Evolutionary conservation across 2,888 invertebrate species (phyloP).

Genomic region (Sepioteuthis lessoniana): DNA sequence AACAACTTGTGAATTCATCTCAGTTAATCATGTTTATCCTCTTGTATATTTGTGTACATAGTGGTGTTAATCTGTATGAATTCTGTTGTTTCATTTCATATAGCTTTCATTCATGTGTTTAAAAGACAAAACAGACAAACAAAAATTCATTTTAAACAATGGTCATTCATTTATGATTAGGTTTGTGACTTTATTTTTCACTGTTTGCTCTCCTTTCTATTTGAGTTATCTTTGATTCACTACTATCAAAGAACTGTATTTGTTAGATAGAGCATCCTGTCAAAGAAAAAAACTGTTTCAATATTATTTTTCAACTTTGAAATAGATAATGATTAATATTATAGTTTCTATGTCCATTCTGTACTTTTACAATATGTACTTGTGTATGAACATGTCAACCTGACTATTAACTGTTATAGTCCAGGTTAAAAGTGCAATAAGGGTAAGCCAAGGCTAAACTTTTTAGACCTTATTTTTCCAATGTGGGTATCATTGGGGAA

Average conservation of each 20-base stretch:
- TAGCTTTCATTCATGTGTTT: background rate
- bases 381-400: background rate
- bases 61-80: constrained; percentile 17
- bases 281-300: background rate
- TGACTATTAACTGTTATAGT: background rate
- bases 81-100: background rate
- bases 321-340: constrained; percentile 33
- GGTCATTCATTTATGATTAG: constrained; percentile 18
- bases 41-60: constrained; percentile 33
- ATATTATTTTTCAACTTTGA: constrained; percentile 20
- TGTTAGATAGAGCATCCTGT: constrained; percentile 33
- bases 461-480: too few relatives aligned
- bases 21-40: constrained; percentile 21
- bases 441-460: too few relatives aligned
- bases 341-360: background rate
- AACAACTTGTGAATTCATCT: background rate
- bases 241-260: background rate
- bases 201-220: background rate
- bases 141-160: background rate
- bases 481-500: too few relatives aligned
- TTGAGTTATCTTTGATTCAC: background rate
- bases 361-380: constrained; percentile 24
- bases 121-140: background rate
- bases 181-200: background rate
- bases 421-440: too few relatives aligned